A percentile compares a stretch with the other conserved stretches of the same genome.
Evolutionary conservation across 2,113 vertebrate species (phyloP).

Genomic region (Myrmecophaga tridactyla): DNA sequence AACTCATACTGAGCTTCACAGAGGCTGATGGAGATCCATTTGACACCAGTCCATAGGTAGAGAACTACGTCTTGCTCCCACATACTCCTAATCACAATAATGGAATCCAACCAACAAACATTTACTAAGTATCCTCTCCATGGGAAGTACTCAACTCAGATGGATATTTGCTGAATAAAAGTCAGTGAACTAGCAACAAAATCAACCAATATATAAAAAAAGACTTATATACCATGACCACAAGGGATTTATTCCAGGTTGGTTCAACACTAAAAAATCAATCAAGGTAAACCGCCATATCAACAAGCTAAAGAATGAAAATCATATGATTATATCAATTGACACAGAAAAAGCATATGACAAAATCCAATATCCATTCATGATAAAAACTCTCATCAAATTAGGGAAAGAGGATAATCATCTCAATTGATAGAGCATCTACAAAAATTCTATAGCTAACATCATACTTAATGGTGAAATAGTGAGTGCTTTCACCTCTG

Average conservation of each 20-base stretch:
- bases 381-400: not conserved
- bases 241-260: not conserved
- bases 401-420: not conserved
- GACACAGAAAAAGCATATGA: not conserved
- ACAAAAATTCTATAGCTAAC: not conserved
- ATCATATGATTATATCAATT: not conserved
- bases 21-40: not conserved
- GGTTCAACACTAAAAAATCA: not conserved
- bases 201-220: not conserved
- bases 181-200: not conserved
- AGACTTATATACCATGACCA: not conserved
- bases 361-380: not conserved
- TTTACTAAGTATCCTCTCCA: not conserved
- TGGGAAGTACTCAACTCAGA: not conserved
- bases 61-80: not conserved
- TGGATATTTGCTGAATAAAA: conserved; percentile 8
- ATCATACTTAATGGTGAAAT: too few species aligned
- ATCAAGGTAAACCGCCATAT: not conserved
- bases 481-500: not conserved
- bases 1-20: not conserved
- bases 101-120: not conserved
- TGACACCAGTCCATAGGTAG: not conserved
- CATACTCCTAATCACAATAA: not conserved
- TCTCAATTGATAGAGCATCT: not conserved
- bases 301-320: not conserved